Conservation (phyloP, 2,888 invertebrate genomes). For the Drosophila anomelani region DNA sequence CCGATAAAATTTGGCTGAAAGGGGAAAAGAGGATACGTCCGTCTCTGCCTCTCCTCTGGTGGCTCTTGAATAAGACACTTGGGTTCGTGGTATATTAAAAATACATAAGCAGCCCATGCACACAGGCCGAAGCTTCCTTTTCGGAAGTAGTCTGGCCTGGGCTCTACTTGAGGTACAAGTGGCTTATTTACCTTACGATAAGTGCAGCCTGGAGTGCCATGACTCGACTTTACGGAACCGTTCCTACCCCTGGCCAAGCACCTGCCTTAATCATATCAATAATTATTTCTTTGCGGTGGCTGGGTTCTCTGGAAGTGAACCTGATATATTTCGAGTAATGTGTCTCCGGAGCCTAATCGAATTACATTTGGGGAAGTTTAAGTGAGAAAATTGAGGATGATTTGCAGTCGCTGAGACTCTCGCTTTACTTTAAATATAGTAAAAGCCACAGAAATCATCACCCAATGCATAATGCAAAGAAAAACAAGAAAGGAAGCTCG, state of each 20-base stretch:
- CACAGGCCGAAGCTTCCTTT: slow-evolving; percentile 26
- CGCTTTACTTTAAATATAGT: slow-evolving; percentile 10
- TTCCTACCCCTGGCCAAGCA: background rate
- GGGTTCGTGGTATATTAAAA: slow-evolving; percentile 78
- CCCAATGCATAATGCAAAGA: slow-evolving; percentile 46
- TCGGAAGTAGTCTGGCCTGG: slow-evolving; percentile 34
- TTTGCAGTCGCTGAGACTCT: background rate
- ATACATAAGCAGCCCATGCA: slow-evolving; percentile 68
- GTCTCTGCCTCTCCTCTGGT: slow-evolving; percentile 26
- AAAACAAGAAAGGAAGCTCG: too few relatives aligned
- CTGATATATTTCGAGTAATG: slow-evolving; percentile 36
- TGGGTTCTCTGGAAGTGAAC: slow-evolving; percentile 17
- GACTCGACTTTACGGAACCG: slow-evolving; percentile 44
- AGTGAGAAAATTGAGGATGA: background rate
- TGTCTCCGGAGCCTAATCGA: slow-evolving; percentile 73
- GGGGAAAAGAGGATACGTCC: slow-evolving; percentile 52
- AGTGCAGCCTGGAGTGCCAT: slow-evolving; percentile 77
- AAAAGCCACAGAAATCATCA: slow-evolving; percentile 46
- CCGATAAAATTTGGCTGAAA: slow-evolving; percentile 73
- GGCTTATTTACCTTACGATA: slow-evolving; percentile 80
- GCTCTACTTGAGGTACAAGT: slow-evolving; percentile 75
- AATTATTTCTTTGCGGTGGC: slow-evolving; percentile 70
- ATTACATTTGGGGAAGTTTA: slow-evolving; percentile 40
- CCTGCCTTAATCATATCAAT: slow-evolving; percentile 74
- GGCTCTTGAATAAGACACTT: slow-evolving; percentile 69